Base-by-base conservation (phyloP, 2,888 invertebrate species). In the Cabera pusaria region DNA sequence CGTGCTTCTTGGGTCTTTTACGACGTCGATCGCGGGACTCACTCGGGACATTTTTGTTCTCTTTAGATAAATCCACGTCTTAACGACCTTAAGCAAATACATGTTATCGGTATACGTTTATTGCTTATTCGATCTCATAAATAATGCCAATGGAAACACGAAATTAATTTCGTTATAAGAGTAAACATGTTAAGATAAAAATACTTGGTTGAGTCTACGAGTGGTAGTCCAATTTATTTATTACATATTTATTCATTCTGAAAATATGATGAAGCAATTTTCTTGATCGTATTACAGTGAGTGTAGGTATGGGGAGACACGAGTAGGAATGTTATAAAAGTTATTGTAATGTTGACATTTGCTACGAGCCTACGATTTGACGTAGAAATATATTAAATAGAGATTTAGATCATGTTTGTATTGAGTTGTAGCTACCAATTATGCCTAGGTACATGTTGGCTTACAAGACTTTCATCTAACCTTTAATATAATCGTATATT, bases 41-140 rank as follows among this genome's bases (percentile, higher is more conserved):
- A 72, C 76, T 64, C 62, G 76, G 73, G 78, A 78, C 80, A 79
- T 80, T 85, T 80, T 86, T 80, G 80, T 85, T 85, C 81, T 79
- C 79, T 87, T 88, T 84, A 85, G 85, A 84, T 84, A 85, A 84
- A 86, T 85, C 84, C 83, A 78, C 64, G 69, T 72, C 78, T 85
- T 85, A 87, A 86, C 87, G 84, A 82, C 77, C 73, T 74, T 76
- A 80, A 80, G 83, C 85, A 82, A 85, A 85, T 84, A 84, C 82
- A 79, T 76, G 85, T 75, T 84, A 84, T 85, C 80, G 79, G 69
- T 79, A 80, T 79, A 83, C 80, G 71, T 86, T 86, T 86, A 86
- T 84, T 84, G 83, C 80, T 82, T 78, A 81, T 82, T 71, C 81
- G 78, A 80, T 79, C 82, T 73, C 83, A 79, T 87, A 86, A 87